Conservation (phyloP, 2,113 vertebrate genomes). For the Notothenia rossii region DNA sequence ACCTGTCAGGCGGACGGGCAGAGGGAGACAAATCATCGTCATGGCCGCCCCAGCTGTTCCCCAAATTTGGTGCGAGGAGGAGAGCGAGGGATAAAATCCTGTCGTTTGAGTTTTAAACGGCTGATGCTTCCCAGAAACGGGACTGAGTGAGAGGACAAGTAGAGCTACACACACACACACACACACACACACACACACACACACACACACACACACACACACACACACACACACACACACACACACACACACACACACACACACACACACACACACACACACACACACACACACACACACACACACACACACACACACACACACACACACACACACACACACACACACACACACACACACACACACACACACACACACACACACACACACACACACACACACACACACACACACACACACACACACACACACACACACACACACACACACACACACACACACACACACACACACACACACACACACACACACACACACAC, state of each 20-base stretch:
- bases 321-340: conserved; percentile 37
- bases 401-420: conserved; percentile 32
- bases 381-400: conserved; percentile 1
- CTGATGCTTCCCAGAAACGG: conserved; percentile 81
- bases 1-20: conserved; percentile 80
- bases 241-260: conserved; percentile 22
- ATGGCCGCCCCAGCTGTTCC: conserved; percentile 86
- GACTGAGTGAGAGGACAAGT: conserved; percentile 73
- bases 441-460: conserved; percentile 22
- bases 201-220: conserved; percentile 15
- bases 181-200: not conserved
- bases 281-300: conserved; percentile 32
- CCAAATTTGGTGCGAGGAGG: conserved; percentile 86
- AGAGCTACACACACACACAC: conserved; percentile 39
- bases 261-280: conserved; percentile 12
- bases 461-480: not conserved
- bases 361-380: conserved; percentile 36
- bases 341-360: not conserved
- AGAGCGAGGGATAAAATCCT: conserved; percentile 68
- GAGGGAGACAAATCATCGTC: conserved; percentile 84
- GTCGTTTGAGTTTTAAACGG: conserved; percentile 81
- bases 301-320: conserved; percentile 4
- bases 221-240: conserved; percentile 21
- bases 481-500: conserved; percentile 32
- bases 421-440: conserved; percentile 14